These are phyloP conservation scores for Meriones unguiculatus DNA, from an alignment of 2,113 vertebrate species.

Conservation along the genomic window DNA sequence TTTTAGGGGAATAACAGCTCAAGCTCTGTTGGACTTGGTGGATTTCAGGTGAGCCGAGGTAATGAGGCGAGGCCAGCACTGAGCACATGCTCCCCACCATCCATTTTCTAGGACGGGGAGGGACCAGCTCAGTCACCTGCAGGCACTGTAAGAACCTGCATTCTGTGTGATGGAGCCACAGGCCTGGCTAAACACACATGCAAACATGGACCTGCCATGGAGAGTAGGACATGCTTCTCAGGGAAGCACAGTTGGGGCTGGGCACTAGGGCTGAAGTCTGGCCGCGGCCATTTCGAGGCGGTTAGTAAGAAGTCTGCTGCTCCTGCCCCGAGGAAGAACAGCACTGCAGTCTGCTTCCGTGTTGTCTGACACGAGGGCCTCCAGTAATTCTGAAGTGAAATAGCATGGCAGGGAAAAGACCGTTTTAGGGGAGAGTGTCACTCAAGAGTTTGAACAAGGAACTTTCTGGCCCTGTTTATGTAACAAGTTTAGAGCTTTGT, in stretches of 20 bases:
- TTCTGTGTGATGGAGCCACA: background rate
- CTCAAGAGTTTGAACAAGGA: background rate
- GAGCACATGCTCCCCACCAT: no score
- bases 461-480: background rate
- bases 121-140: accelerated
- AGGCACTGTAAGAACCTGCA: no score
- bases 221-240: background rate
- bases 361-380: background rate
- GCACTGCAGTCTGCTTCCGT: background rate
- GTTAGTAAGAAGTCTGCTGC: background rate
- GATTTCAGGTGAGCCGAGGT: background rate
- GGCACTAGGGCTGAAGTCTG: background rate
- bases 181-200: background rate
- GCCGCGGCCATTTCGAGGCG: background rate
- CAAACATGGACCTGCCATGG: no score
- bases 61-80: no score
- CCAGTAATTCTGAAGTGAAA: background rate
- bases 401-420: background rate
- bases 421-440: background rate
- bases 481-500: background rate
- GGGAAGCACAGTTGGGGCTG: background rate
- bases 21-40: background rate
- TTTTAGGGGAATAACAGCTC: background rate
- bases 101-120: accelerated
- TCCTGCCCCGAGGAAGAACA: background rate